Percentiles rank a stretch among this genome's conserved stretches.
These are phyloP conservation scores for Tadarida brasiliensis DNA, from an alignment of 2,797 vertebrate species.

Conservation along the genomic window DNA sequence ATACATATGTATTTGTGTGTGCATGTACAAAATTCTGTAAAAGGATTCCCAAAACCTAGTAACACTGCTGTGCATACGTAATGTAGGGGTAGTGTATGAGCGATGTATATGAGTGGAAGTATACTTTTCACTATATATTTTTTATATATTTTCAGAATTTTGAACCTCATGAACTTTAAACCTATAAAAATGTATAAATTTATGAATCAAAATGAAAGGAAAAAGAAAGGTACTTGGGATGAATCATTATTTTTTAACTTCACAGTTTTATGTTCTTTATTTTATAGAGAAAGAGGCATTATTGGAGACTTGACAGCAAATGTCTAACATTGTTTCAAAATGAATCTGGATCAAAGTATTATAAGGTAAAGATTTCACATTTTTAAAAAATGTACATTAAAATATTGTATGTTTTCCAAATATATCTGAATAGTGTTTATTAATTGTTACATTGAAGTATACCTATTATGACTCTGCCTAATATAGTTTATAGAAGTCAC, in stretches of 20 bases:
- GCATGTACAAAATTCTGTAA: neutral
- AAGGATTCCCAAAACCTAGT: neutral
- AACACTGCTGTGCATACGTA: neutral
- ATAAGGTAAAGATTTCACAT: slow-evolving; percentile 92
- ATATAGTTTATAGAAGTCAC: neutral
- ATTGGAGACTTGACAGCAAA: slow-evolving; percentile 99
- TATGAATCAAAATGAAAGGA: neutral
- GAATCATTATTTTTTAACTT: slow-evolving; percentile 63
- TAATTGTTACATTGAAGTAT: slow-evolving; percentile 10
- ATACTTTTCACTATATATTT: neutral
- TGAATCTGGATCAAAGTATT: slow-evolving; percentile 98
- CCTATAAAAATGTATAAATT: neutral
- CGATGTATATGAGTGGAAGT: neutral
- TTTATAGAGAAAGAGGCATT: slow-evolving; percentile 96
- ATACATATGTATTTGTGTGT: neutral
- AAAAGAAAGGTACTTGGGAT: neutral
- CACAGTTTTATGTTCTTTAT: slow-evolving; percentile 71
- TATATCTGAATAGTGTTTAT: neutral
- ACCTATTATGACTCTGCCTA: neutral
- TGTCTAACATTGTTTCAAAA: slow-evolving; percentile 98
- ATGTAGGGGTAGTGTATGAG: neutral
- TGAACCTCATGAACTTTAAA: slow-evolving; percentile 38
- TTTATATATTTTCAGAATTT: slow-evolving; percentile 50
- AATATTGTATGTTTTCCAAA: neutral
- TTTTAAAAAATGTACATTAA: slow-evolving; percentile 15